phyloP scores from a whole-genome alignment of 2,888 invertebrate genomes.

The Drosophila vallismaia region DNA sequence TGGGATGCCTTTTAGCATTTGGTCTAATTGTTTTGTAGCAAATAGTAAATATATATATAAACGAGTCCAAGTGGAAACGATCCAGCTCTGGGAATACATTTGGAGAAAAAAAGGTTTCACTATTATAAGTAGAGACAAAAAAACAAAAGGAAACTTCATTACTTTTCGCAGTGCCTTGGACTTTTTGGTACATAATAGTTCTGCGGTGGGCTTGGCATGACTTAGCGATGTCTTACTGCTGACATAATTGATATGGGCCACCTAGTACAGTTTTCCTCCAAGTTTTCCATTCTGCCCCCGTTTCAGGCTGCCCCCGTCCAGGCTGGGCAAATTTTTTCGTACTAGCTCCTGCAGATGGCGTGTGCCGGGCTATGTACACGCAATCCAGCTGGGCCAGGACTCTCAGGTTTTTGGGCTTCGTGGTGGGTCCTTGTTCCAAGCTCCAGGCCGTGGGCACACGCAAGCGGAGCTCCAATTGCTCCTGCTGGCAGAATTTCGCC shows the following conservation, averaged over 20 bases:
- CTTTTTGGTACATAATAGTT: constrained; percentile 44
- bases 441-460: constrained; percentile 42
- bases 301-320: neutral
- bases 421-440: constrained; percentile 5
- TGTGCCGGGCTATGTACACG: constrained; percentile 44
- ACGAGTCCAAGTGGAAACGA: constrained; percentile 14
- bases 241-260: constrained; percentile 75
- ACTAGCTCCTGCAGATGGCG: constrained; percentile 44
- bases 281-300: constrained; percentile 17
- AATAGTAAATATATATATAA: constrained; percentile 59
- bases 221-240: constrained; percentile 52
- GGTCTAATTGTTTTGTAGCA: constrained; percentile 73
- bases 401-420: constrained; percentile 11
- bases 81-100: constrained; percentile 27
- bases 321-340: constrained; percentile 6
- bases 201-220: constrained; percentile 46
- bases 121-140: too few species aligned
- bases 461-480: constrained; percentile 47
- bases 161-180: constrained; percentile 20
- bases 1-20: constrained; percentile 69
- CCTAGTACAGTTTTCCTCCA: constrained; percentile 34
- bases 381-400: constrained; percentile 37
- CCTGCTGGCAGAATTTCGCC: constrained; percentile 33
- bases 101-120: neutral
- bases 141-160: too few species aligned